A percentile compares a stretch with the other conserved stretches of the same genome.
Conservation (phyloP, 1,140 invertebrate species). For the Plectrocnemia conspersa region DNA sequence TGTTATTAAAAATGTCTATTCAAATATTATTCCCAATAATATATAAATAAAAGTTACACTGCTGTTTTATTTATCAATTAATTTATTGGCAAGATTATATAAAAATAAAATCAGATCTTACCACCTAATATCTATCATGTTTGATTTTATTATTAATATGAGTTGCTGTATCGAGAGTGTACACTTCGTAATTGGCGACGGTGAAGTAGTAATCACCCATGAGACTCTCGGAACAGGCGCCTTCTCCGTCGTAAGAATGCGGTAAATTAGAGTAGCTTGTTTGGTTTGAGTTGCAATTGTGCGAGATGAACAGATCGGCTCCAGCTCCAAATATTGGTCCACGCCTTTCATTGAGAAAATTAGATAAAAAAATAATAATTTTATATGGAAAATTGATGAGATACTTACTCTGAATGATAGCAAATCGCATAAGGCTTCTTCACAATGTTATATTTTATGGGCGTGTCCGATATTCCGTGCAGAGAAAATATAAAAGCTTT, state of each 20-base stretch:
- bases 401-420: constrained; percentile 81
- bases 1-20: too few species aligned
- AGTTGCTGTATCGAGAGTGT: constrained; percentile 53
- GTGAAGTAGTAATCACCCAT: constrained; percentile 88
- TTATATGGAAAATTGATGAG: constrained; percentile 9
- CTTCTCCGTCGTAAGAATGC: constrained; percentile 83
- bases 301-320: constrained; percentile 80
- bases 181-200: constrained; percentile 86
- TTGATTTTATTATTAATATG: constrained; percentile 35
- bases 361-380: constrained; percentile 3
- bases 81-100: too few species aligned
- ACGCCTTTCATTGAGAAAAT: constrained; percentile 59
- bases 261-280: constrained; percentile 89
- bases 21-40: too few species aligned
- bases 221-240: constrained; percentile 66
- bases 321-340: constrained; percentile 91
- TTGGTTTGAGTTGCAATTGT: constrained; percentile 77
- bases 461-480: constrained; percentile 62
- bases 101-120: too few species aligned
- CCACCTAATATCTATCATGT: constrained; percentile 39
- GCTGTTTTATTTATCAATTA: too few species aligned
- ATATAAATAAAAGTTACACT: too few species aligned
- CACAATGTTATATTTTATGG: constrained; percentile 75
- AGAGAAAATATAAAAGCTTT: constrained; percentile 80
- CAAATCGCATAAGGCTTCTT: constrained; percentile 90